A percentile compares a stretch with the other conserved stretches of the same genome.
phyloP scores from a whole-genome alignment of 2,113 vertebrate species.

The Himantopus leucocephalus region DNA sequence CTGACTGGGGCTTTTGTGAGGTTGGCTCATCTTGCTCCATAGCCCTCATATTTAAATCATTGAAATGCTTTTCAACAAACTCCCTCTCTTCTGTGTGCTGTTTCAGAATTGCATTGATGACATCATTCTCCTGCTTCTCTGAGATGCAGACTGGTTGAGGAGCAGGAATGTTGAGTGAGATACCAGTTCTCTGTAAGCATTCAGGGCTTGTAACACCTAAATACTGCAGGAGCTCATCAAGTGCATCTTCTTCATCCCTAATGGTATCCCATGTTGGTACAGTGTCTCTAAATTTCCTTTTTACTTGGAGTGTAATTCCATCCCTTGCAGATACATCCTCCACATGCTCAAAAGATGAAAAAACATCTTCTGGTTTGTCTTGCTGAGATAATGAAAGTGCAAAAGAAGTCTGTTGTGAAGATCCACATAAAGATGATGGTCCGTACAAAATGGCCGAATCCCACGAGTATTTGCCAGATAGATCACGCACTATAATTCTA shows the following conservation, averaged over 20 bases:
- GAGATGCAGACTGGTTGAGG: conserved; percentile 92
- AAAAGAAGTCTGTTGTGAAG: conserved; percentile 72
- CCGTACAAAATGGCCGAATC: conserved; percentile 95
- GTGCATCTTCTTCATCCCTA: conserved; percentile 89
- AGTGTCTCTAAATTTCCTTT: conserved; percentile 87
- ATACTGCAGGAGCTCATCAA: conserved; percentile 96
- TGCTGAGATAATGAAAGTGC: conserved; percentile 70
- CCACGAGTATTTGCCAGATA: conserved; percentile 97
- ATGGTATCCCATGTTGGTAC: conserved; percentile 93
- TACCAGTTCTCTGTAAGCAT: conserved; percentile 92
- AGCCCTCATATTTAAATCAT: conserved; percentile 91
- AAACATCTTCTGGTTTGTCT: conserved; percentile 74
- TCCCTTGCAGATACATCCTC: conserved; percentile 78
- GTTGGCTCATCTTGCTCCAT: conserved; percentile 87
- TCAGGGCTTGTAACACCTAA: conserved; percentile 93
- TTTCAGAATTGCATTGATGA: conserved; percentile 96
- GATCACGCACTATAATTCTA: conserved; percentile 92
- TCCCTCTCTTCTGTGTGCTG: conserved; percentile 93
- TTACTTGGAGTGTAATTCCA: conserved; percentile 81
- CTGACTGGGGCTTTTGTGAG: conserved; percentile 89
- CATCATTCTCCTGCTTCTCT: conserved; percentile 97
- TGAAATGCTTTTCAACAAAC: conserved; percentile 88
- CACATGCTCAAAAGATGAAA: conserved; percentile 63
- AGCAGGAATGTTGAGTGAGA: conserved; percentile 93
- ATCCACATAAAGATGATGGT: conserved; percentile 78